Percentiles rank a stretch among this genome's conserved stretches.
Conservation (phyloP, 2,797 vertebrate species). For the Champsocephalus gunnari region DNA sequence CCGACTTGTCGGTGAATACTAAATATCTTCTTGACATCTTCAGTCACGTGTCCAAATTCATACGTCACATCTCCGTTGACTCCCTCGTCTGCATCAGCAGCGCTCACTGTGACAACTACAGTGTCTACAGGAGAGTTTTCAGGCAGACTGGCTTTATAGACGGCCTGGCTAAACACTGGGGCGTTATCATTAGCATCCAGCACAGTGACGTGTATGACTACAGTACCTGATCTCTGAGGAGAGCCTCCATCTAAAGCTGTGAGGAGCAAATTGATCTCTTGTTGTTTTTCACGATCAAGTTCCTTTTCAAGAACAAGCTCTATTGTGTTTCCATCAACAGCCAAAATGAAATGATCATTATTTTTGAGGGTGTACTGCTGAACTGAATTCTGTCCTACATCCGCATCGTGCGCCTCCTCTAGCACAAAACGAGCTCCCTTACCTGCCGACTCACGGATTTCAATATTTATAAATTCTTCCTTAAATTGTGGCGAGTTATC, state of each 20-base stretch:
- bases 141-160: conserved; percentile 49
- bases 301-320: conserved; percentile 67
- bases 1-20: conserved; percentile 58
- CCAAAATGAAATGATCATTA: conserved; percentile 66
- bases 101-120: not conserved
- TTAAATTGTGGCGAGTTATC: conserved; percentile 83
- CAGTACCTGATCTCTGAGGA: conserved; percentile 42
- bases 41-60: conserved; percentile 70
- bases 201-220: no score
- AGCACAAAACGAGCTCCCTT: conserved; percentile 70
- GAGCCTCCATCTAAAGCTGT: conserved; percentile 53
- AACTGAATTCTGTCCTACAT: conserved; percentile 73
- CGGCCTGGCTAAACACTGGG: conserved; percentile 21
- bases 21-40: conserved; percentile 61
- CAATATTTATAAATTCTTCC: conserved; percentile 33
- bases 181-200: conserved; percentile 81
- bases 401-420: conserved; percentile 72
- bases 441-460: conserved; percentile 39
- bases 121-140: conserved; percentile 17
- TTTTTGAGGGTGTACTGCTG: conserved; percentile 58
- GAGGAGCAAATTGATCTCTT: conserved; percentile 54
- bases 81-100: conserved; percentile 63
- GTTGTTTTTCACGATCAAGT: conserved; percentile 65
- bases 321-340: conserved; percentile 25
- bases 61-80: conserved; percentile 74